phyloP scores from a whole-genome alignment of 2,113 vertebrate species.

The Grallaria varia region DNA sequence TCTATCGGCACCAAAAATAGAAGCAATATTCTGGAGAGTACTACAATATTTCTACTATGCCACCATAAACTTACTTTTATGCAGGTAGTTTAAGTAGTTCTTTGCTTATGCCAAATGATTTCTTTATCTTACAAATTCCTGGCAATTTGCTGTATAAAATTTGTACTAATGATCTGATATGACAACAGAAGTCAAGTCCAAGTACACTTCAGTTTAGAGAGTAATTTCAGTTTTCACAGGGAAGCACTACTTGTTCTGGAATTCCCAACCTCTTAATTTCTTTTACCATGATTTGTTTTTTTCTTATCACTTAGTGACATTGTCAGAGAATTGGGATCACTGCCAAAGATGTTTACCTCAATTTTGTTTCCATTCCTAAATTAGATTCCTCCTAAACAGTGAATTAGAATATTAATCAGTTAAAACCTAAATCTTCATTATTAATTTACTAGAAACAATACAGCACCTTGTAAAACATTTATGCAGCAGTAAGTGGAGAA shows the following conservation, averaged over 20 bases:
- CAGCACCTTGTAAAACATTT: conserved; percentile 77
- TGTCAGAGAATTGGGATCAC: conserved; percentile 18
- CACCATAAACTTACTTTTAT: not conserved
- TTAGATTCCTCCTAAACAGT: conserved; percentile 60
- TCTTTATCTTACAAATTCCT: not conserved
- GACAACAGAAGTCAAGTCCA: not conserved
- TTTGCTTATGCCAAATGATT: not conserved
- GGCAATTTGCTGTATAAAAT: not conserved
- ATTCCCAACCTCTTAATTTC: not conserved
- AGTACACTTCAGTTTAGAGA: not conserved
- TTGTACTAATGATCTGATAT: fast-evolving
- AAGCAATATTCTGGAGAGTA: not conserved
- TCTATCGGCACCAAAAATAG: not conserved
- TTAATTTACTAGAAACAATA: conserved; percentile 78
- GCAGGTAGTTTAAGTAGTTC: not conserved
- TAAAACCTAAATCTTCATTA: conserved; percentile 76
- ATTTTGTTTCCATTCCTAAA: conserved; percentile 46
- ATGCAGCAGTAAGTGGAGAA: conserved; percentile 71
- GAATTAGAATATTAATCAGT: conserved; percentile 76
- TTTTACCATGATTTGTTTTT: not conserved
- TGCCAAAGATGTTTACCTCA: conserved; percentile 55
- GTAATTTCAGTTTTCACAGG: not conserved
- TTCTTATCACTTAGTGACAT: not conserved
- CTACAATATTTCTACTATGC: not conserved
- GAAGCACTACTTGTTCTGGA: not conserved